Evolutionary conservation across 2,888 invertebrate species (phyloP), one percentile per base, ranked within the genome.

Genomic region (Azorinus chamasolen): DNA sequence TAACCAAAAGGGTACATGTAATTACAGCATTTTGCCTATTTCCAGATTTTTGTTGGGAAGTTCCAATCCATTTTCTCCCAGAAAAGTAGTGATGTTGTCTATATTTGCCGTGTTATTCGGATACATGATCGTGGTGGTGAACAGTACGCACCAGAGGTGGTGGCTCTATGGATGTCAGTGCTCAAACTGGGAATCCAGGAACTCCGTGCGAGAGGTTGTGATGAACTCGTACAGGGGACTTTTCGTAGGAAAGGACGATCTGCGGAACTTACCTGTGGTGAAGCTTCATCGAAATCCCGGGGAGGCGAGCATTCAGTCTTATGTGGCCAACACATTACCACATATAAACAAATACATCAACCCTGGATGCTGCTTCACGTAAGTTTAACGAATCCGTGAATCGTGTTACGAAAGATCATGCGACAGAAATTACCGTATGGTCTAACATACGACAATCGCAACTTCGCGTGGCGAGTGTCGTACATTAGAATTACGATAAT

Each of bases 201-300:
- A 80, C 50, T 71, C 82, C 0, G 74, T 83, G 8, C 54, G 80
- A 22, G 83, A 83, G 24, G 79, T 80, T 10, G 81, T 85, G 20
- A 73, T 80, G 73, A 82, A 66, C 59, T 83, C 83, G 46, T 85
- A 84, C 48, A 62, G 81, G 10, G 85, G 85, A 65, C 64, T 85
- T 2, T 81, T 85, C 46, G 74, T 85, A 1, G 81, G 78, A n/a
- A 77, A 78, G 25, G 69, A 78, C 46, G 82, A 83, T 41, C 53
- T 85, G 12, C 53, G 27, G 5, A 63, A 63, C 14, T 46, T 85
- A 50, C 85, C 85, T 16, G 83, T 85, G 2, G 81, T 85, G 0
- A 85, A 85, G 57, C 74, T 81, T 18, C 77, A 81, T 39, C 63
- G 69, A 41, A 81, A 81, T 53, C 77, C 78, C 0, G 81, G 78